Percentiles rank a stretch among this genome's conserved stretches.
These are phyloP conservation scores for Xiphophorus birchmanni DNA, from an alignment of 2,797 vertebrate genomes.

Conservation along the genomic window DNA sequence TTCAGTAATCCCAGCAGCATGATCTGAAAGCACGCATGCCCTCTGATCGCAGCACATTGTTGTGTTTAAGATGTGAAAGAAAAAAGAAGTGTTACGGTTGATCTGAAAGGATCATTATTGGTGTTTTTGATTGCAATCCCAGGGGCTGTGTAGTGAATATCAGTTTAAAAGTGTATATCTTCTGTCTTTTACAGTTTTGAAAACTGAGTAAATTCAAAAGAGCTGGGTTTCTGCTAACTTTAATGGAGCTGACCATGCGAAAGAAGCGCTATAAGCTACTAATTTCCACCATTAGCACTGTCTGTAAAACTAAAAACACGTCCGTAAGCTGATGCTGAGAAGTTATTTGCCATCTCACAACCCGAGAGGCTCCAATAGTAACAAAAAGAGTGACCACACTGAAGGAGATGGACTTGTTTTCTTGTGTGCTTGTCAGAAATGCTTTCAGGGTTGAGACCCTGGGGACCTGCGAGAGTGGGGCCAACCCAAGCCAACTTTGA, in stretches of 20 bases:
- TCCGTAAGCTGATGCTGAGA: constrained; percentile 15
- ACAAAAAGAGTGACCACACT: constrained; percentile 39
- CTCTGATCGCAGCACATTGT: not conserved
- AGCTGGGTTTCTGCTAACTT: not conserved
- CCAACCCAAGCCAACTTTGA: constrained; percentile 66
- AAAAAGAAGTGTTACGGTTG: not conserved
- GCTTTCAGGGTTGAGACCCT: constrained; percentile 55
- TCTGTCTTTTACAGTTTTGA: not conserved
- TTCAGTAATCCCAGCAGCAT: not conserved
- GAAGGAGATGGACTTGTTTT: constrained; percentile 51
- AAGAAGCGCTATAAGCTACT: constrained; percentile 40
- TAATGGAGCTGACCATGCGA: not conserved
- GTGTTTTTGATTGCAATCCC: not conserved
- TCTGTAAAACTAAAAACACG: constrained; percentile 13
- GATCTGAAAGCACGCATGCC: not conserved
- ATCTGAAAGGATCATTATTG: not conserved
- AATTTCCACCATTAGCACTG: constrained; percentile 24
- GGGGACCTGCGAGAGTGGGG: constrained; percentile 43
- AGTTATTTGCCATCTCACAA: constrained; percentile 21
- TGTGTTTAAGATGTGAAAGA: not conserved
- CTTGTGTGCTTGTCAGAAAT: constrained; percentile 58
- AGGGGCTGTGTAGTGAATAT: not conserved
- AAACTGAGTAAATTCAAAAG: not conserved
- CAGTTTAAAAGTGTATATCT: not conserved
- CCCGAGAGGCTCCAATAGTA: constrained; percentile 14